Conservation (phyloP, 2,113 vertebrate genomes). For the Reinhardtius hippoglossoides region DNA sequence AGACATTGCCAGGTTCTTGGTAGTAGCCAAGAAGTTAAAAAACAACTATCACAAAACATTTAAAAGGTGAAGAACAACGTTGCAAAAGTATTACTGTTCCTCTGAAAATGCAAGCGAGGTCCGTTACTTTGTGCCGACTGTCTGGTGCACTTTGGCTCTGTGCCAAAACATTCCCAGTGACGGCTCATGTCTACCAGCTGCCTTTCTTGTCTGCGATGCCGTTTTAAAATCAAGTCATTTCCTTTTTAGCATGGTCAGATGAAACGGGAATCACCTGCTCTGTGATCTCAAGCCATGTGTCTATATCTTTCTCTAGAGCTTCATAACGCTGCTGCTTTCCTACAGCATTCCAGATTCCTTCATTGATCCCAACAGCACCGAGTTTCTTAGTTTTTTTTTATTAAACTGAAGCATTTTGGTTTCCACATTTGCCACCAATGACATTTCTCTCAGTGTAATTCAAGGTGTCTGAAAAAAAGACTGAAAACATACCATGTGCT, state of each 20-base stretch:
- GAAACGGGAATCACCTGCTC: conserved; percentile 19
- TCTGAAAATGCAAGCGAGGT: conserved; percentile 1
- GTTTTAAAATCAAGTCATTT: conserved; percentile 48
- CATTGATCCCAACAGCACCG: not conserved
- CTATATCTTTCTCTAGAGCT: not conserved
- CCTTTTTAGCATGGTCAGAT: conserved; percentile 18
- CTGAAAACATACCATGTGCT: not conserved
- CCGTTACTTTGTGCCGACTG: conserved; percentile 12
- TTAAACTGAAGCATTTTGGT: too few relatives aligned
- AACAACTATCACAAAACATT: conserved; percentile 25
- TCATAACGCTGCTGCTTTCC: conserved; percentile 10
- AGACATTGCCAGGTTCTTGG: conserved; percentile 45
- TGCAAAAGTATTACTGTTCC: conserved; percentile 5
- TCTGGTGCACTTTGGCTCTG: not conserved
- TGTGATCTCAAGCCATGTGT: conserved; percentile 30
- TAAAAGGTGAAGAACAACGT: not conserved
- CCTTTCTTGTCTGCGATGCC: not conserved
- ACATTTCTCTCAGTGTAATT: too few relatives aligned
- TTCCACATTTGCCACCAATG: too few relatives aligned
- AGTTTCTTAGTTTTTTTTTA: too few relatives aligned
- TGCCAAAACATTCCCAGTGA: conserved; percentile 37
- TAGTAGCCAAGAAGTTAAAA: conserved; percentile 40
- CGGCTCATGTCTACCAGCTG: conserved; percentile 41
- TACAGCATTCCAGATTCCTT: not conserved
- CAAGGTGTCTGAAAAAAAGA: too few relatives aligned